A percentile compares a stretch with the other conserved stretches of the same genome.
These are phyloP conservation scores for Micromesistius poutassou DNA, from an alignment of 2,797 vertebrate species.

Conservation along the genomic window DNA sequence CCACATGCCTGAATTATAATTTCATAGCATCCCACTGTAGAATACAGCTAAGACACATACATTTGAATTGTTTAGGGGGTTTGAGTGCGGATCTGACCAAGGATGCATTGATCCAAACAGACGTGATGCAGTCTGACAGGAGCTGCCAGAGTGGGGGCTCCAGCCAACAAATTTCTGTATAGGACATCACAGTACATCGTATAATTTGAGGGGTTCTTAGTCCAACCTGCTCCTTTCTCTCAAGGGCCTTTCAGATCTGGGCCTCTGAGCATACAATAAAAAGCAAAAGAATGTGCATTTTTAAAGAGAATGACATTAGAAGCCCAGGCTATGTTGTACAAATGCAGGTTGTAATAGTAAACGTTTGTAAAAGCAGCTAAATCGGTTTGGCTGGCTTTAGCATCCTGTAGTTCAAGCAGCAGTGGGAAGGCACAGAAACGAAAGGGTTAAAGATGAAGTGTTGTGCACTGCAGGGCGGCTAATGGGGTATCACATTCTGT, in stretches of 20 bases:
- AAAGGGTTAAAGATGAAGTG: constrained; percentile 68
- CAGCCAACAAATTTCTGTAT: too few relatives aligned
- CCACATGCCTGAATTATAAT: too few relatives aligned
- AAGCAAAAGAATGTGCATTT: neutral
- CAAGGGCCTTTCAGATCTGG: neutral
- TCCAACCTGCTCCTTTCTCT: neutral
- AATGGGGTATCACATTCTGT: constrained; percentile 44
- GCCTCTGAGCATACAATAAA: neutral
- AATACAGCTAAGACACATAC: neutral
- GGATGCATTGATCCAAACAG: neutral
- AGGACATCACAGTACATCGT: too few relatives aligned
- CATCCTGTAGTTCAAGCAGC: constrained; percentile 2
- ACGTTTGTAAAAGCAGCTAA: neutral
- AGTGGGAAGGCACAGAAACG: constrained; percentile 29
- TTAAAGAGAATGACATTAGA: neutral
- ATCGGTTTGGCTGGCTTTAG: neutral
- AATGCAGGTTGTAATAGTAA: neutral
- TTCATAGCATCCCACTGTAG: too few relatives aligned
- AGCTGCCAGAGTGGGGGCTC: neutral
- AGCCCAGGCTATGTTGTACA: neutral
- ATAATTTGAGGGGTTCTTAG: too few relatives aligned
- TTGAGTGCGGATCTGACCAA: too few relatives aligned
- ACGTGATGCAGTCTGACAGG: neutral
- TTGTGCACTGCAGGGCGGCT: constrained; percentile 48
- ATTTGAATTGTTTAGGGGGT: neutral